Evolutionary conservation across 2,113 vertebrate species (phyloP).

Genomic region (Actinemys pallida): DNA sequence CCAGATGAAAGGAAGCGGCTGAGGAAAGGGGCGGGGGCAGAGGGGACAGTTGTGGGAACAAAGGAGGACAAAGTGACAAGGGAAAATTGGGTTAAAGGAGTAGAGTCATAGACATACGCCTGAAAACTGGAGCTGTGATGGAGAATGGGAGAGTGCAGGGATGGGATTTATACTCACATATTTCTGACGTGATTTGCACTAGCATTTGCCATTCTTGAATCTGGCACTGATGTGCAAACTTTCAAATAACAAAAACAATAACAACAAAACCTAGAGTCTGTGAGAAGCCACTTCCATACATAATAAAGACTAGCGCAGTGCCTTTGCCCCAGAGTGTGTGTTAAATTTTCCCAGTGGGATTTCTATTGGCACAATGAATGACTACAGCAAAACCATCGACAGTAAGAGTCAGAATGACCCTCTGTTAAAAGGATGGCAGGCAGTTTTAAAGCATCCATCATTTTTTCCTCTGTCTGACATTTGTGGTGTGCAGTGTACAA

Average conservation of each 20-base stretch:
- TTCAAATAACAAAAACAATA: slow-evolving; percentile 7
- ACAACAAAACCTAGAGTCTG: not conserved
- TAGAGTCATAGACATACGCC: not conserved
- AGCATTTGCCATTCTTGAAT: not conserved
- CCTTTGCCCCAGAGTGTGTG: not conserved
- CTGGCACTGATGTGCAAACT: not conserved
- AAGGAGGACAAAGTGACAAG: not conserved
- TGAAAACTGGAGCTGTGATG: not conserved
- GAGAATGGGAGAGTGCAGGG: not conserved
- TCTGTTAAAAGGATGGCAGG: not conserved
- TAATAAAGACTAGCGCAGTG: not conserved
- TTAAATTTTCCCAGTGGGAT: slow-evolving; percentile 3
- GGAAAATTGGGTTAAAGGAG: not conserved
- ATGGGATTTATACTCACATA: not conserved
- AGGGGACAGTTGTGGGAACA: not conserved
- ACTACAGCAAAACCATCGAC: not conserved
- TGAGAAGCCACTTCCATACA: not conserved
- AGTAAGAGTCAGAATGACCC: not conserved
- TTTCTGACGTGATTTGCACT: not conserved
- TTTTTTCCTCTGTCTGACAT: not conserved
- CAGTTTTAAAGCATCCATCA: slow-evolving; percentile 2
- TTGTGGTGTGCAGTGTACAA: slow-evolving; percentile 11
- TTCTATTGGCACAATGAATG: not conserved
- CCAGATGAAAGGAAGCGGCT: not conserved
- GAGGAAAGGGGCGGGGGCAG: not conserved